Evolutionary conservation across 2,888 invertebrate species (phyloP).

Genomic region (Nemapogon koenigi): DNA sequence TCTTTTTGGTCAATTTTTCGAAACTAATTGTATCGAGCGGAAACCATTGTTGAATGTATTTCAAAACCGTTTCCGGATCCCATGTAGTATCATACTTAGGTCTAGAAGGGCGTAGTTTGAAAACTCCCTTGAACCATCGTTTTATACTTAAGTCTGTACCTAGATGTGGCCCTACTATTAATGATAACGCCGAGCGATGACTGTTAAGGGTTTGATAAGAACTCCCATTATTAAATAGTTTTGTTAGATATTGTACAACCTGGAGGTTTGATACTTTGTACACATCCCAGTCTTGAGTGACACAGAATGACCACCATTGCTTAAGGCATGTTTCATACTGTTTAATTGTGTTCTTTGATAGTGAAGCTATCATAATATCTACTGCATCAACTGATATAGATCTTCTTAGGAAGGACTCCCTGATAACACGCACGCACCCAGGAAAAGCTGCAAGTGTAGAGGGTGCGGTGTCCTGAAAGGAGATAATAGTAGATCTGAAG

Average conservation of each 20-base stretch:
- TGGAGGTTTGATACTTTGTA: neutral
- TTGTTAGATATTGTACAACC: neutral
- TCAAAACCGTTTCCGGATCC: neutral
- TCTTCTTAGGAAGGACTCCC: conserved; percentile 9
- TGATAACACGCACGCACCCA: conserved; percentile 12
- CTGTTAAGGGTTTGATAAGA: conserved; percentile 4
- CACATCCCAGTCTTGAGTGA: neutral
- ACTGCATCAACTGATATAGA: conserved; percentile 1
- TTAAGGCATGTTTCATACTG: conserved; percentile 4
- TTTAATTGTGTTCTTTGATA: conserved; percentile 4
- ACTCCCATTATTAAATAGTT: neutral
- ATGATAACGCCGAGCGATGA: conserved; percentile 8
- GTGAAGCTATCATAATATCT: conserved; percentile 7
- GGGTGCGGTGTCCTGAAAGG: conserved; percentile 14
- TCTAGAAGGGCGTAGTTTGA: conserved; percentile 8
- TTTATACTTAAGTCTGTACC: conserved; percentile 8
- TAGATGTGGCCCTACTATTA: conserved; percentile 3
- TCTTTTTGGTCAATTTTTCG: conserved; percentile 8
- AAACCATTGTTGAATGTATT: neutral
- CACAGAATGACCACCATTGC: conserved; percentile 5
- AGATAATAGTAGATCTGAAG: conserved; percentile 8
- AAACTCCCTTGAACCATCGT: conserved; percentile 5
- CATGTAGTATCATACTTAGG: conserved; percentile 9
- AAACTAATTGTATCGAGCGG: conserved; percentile 2
- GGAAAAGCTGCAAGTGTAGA: conserved; percentile 11